Evolutionary conservation across 2,113 vertebrate species (phyloP).

Genomic region (Cyprinodon tularosa): DNA sequence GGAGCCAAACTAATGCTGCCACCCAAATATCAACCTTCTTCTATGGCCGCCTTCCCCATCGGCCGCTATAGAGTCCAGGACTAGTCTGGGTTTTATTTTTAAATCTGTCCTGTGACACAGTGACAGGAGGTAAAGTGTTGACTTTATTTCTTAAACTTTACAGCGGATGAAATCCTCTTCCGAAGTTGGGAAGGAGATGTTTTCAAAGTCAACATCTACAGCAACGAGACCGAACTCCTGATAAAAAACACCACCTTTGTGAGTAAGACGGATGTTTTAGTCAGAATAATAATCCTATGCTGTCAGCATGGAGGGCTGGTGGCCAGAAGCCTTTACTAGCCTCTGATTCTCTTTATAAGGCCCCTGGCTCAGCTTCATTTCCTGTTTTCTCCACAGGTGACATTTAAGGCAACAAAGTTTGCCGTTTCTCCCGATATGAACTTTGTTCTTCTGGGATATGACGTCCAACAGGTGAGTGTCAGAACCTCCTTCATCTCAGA

Average conservation of each 20-base stretch:
- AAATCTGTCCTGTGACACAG: too few species aligned
- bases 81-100: too few species aligned
- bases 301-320: not conserved
- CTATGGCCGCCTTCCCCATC: too few species aligned
- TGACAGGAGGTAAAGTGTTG: too few species aligned
- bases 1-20: too few species aligned
- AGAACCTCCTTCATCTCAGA: not conserved
- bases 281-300: too few species aligned
- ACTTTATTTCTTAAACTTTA: constrained; percentile 9
- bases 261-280: constrained; percentile 30
- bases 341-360: too few species aligned
- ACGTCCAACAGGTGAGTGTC: constrained; percentile 87
- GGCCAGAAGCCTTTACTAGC: too few species aligned
- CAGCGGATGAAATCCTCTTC: constrained; percentile 72
- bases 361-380: not conserved
- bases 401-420: constrained; percentile 92
- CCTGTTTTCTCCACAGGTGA: constrained; percentile 78
- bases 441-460: constrained; percentile 92
- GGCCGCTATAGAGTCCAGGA: too few species aligned
- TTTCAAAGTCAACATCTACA: constrained; percentile 56
- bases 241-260: constrained; percentile 80
- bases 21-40: too few species aligned
- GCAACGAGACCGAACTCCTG: constrained; percentile 70
- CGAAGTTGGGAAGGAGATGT: constrained; percentile 73
- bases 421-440: constrained; percentile 91